phyloP scores from a whole-genome alignment of 1,140 invertebrate genomes.

The Lasioglossum albipes region DNA sequence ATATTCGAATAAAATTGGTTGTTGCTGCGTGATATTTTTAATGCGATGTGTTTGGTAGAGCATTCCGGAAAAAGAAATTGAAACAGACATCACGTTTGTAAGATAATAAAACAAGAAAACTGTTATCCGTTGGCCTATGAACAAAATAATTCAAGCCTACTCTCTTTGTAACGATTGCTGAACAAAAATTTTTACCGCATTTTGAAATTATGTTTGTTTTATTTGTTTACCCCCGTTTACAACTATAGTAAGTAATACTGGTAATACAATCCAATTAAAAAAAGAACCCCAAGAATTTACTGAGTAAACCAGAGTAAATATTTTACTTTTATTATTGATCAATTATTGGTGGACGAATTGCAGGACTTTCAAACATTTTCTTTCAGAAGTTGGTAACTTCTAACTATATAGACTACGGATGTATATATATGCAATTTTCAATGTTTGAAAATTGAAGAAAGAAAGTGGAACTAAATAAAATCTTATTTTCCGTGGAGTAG shows the following conservation, averaged over 20 bases:
- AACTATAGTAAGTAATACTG: background rate
- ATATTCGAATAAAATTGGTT: background rate
- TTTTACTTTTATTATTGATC: too few relatives aligned
- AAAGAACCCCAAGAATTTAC: too few relatives aligned
- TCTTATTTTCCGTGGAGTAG: too few relatives aligned
- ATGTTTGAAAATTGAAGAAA: too few relatives aligned
- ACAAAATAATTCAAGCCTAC: slow-evolving; percentile 32
- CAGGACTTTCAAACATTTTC: background rate
- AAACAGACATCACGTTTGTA: slow-evolving; percentile 20
- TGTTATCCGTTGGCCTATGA: slow-evolving; percentile 22
- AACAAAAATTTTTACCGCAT: slow-evolving; percentile 28
- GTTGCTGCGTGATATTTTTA: background rate
- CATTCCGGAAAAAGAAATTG: slow-evolving; percentile 20
- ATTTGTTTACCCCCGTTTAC: background rate
- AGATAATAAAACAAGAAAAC: background rate
- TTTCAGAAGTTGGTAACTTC: background rate
- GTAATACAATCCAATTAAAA: too few relatives aligned
- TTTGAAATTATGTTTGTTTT: slow-evolving; percentile 4
- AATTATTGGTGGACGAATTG: background rate
- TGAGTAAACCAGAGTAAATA: too few relatives aligned
- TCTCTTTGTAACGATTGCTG: slow-evolving; percentile 33
- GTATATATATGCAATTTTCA: too few relatives aligned
- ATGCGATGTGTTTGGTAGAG: background rate
- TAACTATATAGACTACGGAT: background rate
- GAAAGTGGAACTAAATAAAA: too few relatives aligned